phyloP scores from a whole-genome alignment of 2,113 vertebrate genomes.

The Mystacornis crossleyi region DNA sequence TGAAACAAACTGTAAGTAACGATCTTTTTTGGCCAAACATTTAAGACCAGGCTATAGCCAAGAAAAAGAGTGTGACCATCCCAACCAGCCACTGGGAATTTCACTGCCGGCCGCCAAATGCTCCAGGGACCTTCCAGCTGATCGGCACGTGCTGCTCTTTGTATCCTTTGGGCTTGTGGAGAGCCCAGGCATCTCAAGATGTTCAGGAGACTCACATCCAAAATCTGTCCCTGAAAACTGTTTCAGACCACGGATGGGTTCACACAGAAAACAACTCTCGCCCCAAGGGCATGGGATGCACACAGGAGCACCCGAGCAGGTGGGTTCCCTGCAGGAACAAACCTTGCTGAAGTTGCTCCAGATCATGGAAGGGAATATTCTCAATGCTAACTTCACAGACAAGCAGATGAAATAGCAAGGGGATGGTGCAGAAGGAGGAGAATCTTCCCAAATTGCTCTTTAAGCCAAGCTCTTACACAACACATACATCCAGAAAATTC shows the following conservation, averaged over 20 bases:
- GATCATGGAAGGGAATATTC: neutral
- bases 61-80: neutral
- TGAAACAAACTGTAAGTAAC: slow-evolving; percentile 16
- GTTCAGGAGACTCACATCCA: neutral
- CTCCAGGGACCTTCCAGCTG: neutral
- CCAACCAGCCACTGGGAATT: neutral
- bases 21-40: slow-evolving; percentile 2
- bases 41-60: neutral
- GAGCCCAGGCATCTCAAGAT: neutral
- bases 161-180: neutral
- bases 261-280: neutral
- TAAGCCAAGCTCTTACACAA: neutral
- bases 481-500: neutral
- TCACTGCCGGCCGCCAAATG: neutral
- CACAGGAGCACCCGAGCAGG: neutral
- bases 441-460: fast-evolving
- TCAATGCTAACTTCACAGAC: neutral
- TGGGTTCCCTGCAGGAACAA: neutral
- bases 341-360: neutral
- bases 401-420: neutral
- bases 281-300: neutral
- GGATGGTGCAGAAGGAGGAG: neutral
- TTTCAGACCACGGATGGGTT: neutral
- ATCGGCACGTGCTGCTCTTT: neutral
- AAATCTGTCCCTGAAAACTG: neutral